phyloP scores from a whole-genome alignment of 2,888 invertebrate species.

The Leptarthrus brevirostris region DNA sequence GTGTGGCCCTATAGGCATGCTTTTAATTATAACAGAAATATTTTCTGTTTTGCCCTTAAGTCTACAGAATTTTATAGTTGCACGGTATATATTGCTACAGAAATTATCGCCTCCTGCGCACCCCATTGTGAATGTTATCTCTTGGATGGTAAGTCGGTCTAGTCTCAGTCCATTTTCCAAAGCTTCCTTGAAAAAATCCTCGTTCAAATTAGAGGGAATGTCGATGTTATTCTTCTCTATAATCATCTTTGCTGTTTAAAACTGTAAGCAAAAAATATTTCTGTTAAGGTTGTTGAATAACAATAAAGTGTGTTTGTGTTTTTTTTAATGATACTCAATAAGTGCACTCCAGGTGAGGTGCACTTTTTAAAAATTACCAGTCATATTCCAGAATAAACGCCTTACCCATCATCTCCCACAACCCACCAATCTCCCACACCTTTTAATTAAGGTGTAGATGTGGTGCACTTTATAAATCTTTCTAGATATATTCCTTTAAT shows the following conservation, averaged over 20 bases:
- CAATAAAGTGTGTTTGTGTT: too few species aligned
- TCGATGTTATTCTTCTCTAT: constrained; percentile 42
- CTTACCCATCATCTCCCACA: too few species aligned
- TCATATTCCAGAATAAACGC: too few species aligned
- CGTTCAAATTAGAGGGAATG: constrained; percentile 57
- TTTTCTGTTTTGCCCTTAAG: constrained; percentile 61
- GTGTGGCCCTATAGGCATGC: constrained; percentile 64
- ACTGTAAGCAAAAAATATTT: too few species aligned
- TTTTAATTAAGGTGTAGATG: too few species aligned
- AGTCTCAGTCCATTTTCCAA: constrained; percentile 61
- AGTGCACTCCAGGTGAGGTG: too few species aligned
- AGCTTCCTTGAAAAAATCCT: constrained; percentile 63
- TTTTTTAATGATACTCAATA: too few species aligned
- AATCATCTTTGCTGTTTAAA: constrained; percentile 5
- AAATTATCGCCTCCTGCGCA: constrained; percentile 64
- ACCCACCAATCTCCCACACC: too few species aligned
- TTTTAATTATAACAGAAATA: constrained; percentile 63
- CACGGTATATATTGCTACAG: constrained; percentile 65
- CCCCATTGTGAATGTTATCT: constrained; percentile 61
- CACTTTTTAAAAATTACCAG: too few species aligned
- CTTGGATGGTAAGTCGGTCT: constrained; percentile 59
- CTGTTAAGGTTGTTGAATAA: too few species aligned
- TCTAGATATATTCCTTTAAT: too few species aligned
- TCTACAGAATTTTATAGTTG: constrained; percentile 61
- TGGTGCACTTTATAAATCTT: too few species aligned